A percentile compares a stretch with the other conserved stretches of the same genome.
Evolutionary conservation across 2,888 invertebrate species (phyloP).

Genomic region (Agriopis aurantiaria): DNA sequence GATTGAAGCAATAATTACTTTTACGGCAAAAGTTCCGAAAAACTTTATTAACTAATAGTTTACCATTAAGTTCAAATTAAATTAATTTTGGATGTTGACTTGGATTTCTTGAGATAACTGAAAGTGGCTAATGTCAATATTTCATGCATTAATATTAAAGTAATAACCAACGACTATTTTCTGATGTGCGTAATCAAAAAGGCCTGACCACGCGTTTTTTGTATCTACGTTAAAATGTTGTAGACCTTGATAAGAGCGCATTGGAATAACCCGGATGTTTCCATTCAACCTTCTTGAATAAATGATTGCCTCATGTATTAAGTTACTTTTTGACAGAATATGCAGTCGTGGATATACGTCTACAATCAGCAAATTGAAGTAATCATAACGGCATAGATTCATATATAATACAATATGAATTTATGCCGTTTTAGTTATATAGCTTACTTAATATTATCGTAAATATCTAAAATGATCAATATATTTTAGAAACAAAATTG

Average conservation of each 20-base stretch:
- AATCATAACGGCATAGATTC: too few species aligned
- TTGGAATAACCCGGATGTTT: constrained; percentile 10
- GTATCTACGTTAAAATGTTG: not conserved
- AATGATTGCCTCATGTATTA: not conserved
- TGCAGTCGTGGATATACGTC: too few species aligned
- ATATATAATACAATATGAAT: too few species aligned
- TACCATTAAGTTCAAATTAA: too few species aligned
- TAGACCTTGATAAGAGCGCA: constrained; percentile 4
- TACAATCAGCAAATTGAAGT: too few species aligned
- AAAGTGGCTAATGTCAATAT: not conserved
- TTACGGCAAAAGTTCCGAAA: not conserved
- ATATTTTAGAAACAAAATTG: too few species aligned
- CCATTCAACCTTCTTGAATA: constrained; percentile 9
- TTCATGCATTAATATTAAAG: not conserved
- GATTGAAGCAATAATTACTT: not conserved
- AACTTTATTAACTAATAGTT: too few species aligned
- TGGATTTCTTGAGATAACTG: not conserved
- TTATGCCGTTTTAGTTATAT: too few species aligned
- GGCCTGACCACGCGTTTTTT: not conserved
- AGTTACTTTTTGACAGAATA: not conserved
- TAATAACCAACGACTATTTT: not conserved
- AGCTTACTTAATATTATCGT: too few species aligned
- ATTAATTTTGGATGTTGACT: too few species aligned
- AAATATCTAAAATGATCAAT: too few species aligned
- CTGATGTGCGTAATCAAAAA: not conserved